A percentile compares a stretch with the other conserved stretches of the same genome.
phyloP scores from a whole-genome alignment of 2,888 invertebrate genomes.

The Actias luna region DNA sequence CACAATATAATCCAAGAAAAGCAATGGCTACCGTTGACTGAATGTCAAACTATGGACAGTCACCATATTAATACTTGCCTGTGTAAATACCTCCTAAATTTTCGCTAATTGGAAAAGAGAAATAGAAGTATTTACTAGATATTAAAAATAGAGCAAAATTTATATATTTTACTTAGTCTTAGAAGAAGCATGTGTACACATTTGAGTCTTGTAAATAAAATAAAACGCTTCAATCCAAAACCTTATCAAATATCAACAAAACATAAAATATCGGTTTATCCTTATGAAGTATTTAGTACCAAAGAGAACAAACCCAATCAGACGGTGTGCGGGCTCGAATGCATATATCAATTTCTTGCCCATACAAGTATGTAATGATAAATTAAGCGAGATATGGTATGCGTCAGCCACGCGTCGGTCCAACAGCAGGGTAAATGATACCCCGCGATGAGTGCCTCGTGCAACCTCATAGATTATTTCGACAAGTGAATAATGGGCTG shows the following conservation, averaged over 20 bases:
- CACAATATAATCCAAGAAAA: no score
- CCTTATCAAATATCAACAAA: not conserved
- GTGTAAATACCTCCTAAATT: no score
- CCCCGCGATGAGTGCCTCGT: slow-evolving; percentile 34
- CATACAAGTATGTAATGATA: slow-evolving; percentile 52
- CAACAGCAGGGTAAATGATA: slow-evolving; percentile 35
- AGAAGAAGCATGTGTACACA: no score
- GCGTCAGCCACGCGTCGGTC: slow-evolving; percentile 44
- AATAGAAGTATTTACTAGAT: no score
- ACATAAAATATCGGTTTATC: not conserved
- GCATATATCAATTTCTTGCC: slow-evolving; percentile 68
- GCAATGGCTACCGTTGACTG: no score
- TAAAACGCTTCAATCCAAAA: no score
- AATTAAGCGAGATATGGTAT: slow-evolving; percentile 60
- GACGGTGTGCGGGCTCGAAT: slow-evolving; percentile 41
- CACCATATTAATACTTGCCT: no score
- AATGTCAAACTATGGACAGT: no score
- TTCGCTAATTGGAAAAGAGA: no score
- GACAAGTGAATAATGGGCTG: slow-evolving; percentile 30
- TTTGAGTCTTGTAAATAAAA: no score
- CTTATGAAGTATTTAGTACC: slow-evolving; percentile 6
- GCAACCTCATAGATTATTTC: slow-evolving; percentile 24
- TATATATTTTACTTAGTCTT: no score
- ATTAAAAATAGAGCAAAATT: no score
- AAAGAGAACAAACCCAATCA: slow-evolving; percentile 23